These are phyloP conservation scores for Pseudoips prasinana DNA, from an alignment of 2,888 invertebrate species.

Conservation along the genomic window DNA sequence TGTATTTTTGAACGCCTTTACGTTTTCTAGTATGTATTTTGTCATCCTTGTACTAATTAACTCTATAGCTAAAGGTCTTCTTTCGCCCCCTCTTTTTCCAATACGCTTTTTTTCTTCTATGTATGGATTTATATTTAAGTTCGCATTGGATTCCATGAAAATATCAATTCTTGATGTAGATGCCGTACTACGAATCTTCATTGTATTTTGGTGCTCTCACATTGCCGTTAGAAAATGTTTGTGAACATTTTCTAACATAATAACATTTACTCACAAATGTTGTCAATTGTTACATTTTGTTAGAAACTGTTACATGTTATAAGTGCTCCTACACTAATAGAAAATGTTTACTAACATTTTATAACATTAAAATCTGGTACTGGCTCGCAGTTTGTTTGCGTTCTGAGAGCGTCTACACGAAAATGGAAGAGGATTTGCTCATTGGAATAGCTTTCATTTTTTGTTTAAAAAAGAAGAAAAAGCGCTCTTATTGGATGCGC, in stretches of 20 bases:
- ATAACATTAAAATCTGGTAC: conserved; percentile 18
- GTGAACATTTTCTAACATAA: conserved; percentile 10
- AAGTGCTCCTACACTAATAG: conserved; percentile 16
- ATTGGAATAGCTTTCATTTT: conserved; percentile 28
- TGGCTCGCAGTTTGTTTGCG: conserved; percentile 22
- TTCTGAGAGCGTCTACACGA: conserved; percentile 28
- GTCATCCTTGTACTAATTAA: no score
- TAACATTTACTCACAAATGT: conserved; percentile 14
- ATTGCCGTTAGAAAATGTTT: conserved; percentile 15
- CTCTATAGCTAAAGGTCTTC: no score
- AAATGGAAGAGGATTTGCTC: conserved; percentile 28
- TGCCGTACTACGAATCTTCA: no score
- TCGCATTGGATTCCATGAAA: no score
- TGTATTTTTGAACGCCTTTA: no score
- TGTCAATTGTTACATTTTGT: conserved; percentile 12
- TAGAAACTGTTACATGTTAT: conserved; percentile 13
- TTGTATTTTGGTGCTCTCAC: conserved; percentile 1
- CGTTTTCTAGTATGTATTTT: no score
- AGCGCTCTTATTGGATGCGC: conserved; percentile 29
- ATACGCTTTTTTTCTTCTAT: no score
- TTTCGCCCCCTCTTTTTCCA: no score
- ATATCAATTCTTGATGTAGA: no score
- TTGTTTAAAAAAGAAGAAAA: conserved; percentile 23
- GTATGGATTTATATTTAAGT: no score
- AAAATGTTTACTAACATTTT: conserved; percentile 15